phyloP scores from a whole-genome alignment of 2,797 vertebrate genomes.

The Sciurus carolinensis region DNA sequence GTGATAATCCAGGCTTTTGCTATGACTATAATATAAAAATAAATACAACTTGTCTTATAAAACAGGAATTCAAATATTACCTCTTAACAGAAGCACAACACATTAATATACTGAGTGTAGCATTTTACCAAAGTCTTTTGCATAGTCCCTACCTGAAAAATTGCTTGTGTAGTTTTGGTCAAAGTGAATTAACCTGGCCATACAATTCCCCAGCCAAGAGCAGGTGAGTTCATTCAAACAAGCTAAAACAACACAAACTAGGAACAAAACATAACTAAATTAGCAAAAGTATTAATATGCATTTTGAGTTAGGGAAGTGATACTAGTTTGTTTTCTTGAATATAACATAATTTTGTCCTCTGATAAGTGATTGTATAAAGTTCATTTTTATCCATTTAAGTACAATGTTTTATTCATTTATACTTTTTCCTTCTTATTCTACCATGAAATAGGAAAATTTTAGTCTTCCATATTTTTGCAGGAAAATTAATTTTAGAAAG shows the following conservation, averaged over 20 bases:
- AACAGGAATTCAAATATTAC: no score
- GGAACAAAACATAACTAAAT: background rate
- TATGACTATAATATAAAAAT: no score
- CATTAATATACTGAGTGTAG: no score
- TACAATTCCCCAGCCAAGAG: background rate
- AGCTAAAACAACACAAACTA: background rate
- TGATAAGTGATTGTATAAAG: background rate
- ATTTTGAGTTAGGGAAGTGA: background rate
- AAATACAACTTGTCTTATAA: no score
- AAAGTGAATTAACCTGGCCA: no score
- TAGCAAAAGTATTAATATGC: background rate
- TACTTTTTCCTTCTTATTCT: background rate
- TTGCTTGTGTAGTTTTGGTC: no score
- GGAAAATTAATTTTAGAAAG: background rate
- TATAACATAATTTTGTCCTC: background rate
- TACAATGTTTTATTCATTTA: slow-evolving; percentile 6
- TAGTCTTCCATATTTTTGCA: background rate
- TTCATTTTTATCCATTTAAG: background rate
- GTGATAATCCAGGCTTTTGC: no score
- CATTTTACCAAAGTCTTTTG: no score
- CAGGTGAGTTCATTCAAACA: background rate
- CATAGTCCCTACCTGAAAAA: no score
- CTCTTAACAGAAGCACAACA: no score
- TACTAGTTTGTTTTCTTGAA: background rate
- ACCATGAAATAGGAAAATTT: background rate